phyloP scores from a whole-genome alignment of 2,113 vertebrate genomes.

The Pygoscelis adeliae region DNA sequence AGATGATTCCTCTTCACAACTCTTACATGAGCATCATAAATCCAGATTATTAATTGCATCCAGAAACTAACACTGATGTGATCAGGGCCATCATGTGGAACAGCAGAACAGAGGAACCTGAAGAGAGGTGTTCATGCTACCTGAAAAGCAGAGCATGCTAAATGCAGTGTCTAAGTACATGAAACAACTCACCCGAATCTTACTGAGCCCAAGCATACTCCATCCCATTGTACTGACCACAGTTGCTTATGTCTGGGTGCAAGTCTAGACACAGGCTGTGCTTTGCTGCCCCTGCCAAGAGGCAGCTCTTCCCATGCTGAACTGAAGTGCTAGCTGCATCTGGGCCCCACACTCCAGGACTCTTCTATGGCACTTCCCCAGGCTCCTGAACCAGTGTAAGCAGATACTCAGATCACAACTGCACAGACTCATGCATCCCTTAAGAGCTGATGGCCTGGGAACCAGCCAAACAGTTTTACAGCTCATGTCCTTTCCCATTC shows the following conservation, averaged over 20 bases:
- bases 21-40: neutral
- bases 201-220: neutral
- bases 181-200: neutral
- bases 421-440: neutral
- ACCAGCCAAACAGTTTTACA: neutral
- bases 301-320: neutral
- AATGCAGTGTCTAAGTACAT: neutral
- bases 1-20: neutral
- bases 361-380: neutral
- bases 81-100: neutral
- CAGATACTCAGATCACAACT: neutral
- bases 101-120: neutral
- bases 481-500: neutral
- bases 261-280: neutral
- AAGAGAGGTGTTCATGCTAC: neutral
- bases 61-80: neutral
- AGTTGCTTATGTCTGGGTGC: neutral
- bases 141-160: neutral
- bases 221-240: fast-evolving
- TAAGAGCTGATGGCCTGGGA: neutral
- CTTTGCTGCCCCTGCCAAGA: neutral
- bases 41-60: neutral
- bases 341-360: neutral
- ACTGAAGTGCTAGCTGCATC: neutral
- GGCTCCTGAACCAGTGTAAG: neutral